phyloP scores from a whole-genome alignment of 2,888 invertebrate genomes.

The Geotrupes spiniger region DNA sequence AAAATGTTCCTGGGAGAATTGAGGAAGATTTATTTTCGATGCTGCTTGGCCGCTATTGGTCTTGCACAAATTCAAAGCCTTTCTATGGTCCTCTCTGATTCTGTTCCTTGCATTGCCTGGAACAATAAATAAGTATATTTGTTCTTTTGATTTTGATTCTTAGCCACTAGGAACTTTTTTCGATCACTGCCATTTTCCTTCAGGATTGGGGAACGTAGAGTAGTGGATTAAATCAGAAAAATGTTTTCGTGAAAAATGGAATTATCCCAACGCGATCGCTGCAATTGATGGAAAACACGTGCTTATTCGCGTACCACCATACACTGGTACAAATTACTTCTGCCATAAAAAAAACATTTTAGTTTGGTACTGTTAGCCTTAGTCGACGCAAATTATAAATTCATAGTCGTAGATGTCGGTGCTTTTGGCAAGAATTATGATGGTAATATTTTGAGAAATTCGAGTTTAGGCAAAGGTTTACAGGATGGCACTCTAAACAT shows the following conservation, averaged over 20 bases:
- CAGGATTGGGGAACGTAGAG: slow-evolving; percentile 27
- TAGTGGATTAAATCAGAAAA: slow-evolving; percentile 26
- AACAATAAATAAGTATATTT: slow-evolving; percentile 7
- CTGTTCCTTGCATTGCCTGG: slow-evolving; percentile 9
- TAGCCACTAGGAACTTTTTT: slow-evolving; percentile 31
- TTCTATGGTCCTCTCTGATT: slow-evolving; percentile 12
- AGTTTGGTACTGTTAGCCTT: slow-evolving; percentile 20
- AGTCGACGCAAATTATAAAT: slow-evolving; percentile 28
- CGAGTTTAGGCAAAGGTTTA: slow-evolving; percentile 25
- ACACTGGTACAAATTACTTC: slow-evolving; percentile 22
- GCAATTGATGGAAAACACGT: slow-evolving; percentile 27
- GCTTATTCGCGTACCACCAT: slow-evolving; percentile 17
- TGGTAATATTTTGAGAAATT: slow-evolving; percentile 26
- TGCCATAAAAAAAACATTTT: slow-evolving; percentile 23
- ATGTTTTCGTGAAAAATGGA: slow-evolving; percentile 23
- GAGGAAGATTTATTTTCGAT: slow-evolving; percentile 9
- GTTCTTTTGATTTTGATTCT: slow-evolving; percentile 30
- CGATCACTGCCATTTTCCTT: slow-evolving; percentile 29
- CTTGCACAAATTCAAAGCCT: slow-evolving; percentile 10
- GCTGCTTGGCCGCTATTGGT: slow-evolving; percentile 12
- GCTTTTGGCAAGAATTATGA: slow-evolving; percentile 29
- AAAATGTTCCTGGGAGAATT: slow-evolving; percentile 8
- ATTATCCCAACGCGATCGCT: slow-evolving; percentile 24
- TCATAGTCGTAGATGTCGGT: slow-evolving; percentile 27
- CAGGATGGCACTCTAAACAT: slow-evolving; percentile 19